These are phyloP conservation scores for Tauraco hartlaubi DNA, from an alignment of 2,797 vertebrate species.

Conservation along the genomic window DNA sequence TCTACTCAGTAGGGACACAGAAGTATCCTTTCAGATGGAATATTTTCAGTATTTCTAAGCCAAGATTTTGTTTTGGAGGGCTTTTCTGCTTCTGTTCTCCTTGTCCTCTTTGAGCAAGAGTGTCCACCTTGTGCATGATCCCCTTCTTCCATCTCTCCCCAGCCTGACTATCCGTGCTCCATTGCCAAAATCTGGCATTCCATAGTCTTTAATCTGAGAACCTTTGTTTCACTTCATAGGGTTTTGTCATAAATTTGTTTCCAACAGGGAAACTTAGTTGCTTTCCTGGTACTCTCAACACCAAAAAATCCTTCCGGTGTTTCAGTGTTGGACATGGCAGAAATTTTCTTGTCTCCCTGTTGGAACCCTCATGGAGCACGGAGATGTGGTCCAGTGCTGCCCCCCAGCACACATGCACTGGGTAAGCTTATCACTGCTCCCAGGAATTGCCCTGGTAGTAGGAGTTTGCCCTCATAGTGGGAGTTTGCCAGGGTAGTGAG, in stretches of 20 bases:
- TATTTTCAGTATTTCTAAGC: background rate
- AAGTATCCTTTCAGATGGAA: background rate
- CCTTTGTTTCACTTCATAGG: background rate
- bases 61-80: background rate
- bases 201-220: background rate
- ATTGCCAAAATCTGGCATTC: background rate
- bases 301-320: background rate
- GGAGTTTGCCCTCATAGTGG: background rate
- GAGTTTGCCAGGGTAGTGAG: too few species aligned
- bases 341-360: too few species aligned
- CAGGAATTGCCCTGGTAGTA: background rate
- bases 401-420: background rate
- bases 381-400: background rate
- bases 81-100: background rate
- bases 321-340: background rate
- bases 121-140: background rate
- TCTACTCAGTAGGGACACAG: background rate
- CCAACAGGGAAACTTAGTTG: background rate
- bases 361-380: rapidly evolving
- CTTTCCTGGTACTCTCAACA: background rate
- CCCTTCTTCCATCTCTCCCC: background rate
- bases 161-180: background rate
- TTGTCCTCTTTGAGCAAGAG: background rate
- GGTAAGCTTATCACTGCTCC: background rate
- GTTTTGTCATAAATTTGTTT: background rate